Base-by-base conservation (phyloP, 2,113 vertebrate genomes). In the Pampusana beccarii region DNA sequence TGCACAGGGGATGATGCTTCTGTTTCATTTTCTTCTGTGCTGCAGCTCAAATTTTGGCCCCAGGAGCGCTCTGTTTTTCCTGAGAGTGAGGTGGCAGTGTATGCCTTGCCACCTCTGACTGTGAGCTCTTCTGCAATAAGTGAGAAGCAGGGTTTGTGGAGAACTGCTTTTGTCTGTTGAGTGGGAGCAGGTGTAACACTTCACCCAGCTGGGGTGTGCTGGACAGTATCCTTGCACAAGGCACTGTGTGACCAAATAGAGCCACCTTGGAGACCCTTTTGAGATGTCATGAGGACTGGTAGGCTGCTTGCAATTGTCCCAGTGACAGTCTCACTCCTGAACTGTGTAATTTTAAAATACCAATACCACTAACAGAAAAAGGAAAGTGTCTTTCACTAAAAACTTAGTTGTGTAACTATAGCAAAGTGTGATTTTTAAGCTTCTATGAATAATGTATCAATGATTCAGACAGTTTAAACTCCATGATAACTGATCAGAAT, bases 391-490 rank as follows among this genome's bases (percentile, higher is more conserved):
- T 79, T 70, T 74, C 25, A 44, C 40, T 64, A 50, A 44, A 61
- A 91, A 58, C 10, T 29, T 61, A 53, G 8, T 62, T 79, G 29
- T 50, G 3, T 44, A 71, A 74, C 61, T 79, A 15, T 3, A 82
- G 89, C 57, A 93, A 71, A 94, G 10, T 46, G 18, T 56, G 12
- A 44, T 62, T 81, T 87, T 46, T 70, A 25, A 81, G 81, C n/a
- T 58, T 58, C 28, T 53, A 7, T 74, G 51, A 70, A 61, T 73
- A 87, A 84, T 65, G n/a, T 56, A 69, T 57, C 34, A 54, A 18
- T 92, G 44, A 92, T 85, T 93, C 73, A 90, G 72, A 51, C 28
- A 29, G 36, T 73, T 88, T 79, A 46, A 78, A 57, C 40, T 79
- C 42, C 36, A 1, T 58, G 62, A 62, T 67, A 73, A 33, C 23